Conservation (phyloP, 2,113 vertebrate species). For the Protobothrops mucrosquamatus region DNA sequence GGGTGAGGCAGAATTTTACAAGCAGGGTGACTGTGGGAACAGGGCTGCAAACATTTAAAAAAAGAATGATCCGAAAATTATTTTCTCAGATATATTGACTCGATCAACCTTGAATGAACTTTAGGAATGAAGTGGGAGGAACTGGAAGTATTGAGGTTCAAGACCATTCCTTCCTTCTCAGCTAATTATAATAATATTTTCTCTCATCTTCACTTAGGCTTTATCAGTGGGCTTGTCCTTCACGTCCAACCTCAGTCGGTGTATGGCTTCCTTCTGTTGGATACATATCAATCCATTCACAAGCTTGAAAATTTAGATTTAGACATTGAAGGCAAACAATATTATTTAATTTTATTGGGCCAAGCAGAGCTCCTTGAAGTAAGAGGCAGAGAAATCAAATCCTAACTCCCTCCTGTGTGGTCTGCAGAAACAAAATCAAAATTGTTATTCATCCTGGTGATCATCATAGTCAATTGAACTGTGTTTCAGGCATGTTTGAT, state of each 20-base stretch:
- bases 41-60: not conserved
- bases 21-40: not conserved
- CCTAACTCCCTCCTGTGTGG: not conserved
- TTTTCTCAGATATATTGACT: not conserved
- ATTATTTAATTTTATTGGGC: not conserved
- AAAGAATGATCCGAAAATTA: not conserved
- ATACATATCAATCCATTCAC: not conserved
- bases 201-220: not conserved
- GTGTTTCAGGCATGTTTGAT: constrained; percentile 59
- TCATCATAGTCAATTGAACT: constrained; percentile 47
- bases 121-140: not conserved
- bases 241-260: not conserved
- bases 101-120: not conserved
- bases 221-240: no score
- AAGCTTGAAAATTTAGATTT: not conserved
- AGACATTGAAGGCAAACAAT: not conserved
- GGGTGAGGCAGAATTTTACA: not conserved
- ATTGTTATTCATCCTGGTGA: constrained; percentile 17
- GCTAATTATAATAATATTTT: not conserved
- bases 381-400: not conserved
- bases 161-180: not conserved
- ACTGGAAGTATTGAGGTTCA: not conserved
- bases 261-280: not conserved
- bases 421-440: not conserved
- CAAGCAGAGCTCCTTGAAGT: not conserved